Evolutionary conservation across 2,888 invertebrate genomes (phyloP).

Genomic region (Dione juno): DNA sequence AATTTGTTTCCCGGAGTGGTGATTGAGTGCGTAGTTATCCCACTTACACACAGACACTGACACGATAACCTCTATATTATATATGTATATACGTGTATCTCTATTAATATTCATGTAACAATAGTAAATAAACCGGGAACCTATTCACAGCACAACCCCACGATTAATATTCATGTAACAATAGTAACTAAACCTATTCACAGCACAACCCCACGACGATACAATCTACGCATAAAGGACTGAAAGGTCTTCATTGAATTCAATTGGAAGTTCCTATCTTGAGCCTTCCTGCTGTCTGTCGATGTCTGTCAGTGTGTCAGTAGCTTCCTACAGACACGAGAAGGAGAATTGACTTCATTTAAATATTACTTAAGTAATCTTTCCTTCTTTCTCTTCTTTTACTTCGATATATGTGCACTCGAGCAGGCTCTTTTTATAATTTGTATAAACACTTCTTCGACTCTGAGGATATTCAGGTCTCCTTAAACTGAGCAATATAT

Average conservation of each 20-base stretch:
- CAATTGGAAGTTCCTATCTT: slow-evolving; percentile 21
- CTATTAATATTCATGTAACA: not conserved
- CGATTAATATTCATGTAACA: not conserved
- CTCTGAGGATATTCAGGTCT: too few species aligned
- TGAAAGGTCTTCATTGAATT: slow-evolving; percentile 20
- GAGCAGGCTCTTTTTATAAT: too few species aligned
- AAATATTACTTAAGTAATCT: not conserved
- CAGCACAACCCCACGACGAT: not conserved
- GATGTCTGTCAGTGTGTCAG: slow-evolving; percentile 7
- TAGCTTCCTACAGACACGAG: slow-evolving; percentile 15
- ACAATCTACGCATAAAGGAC: slow-evolving; percentile 10
- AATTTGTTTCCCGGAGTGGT: too few species aligned
- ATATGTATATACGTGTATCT: not conserved
- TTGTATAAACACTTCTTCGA: too few species aligned
- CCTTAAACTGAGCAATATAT: too few species aligned
- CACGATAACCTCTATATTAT: not conserved
- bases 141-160: too few species aligned
- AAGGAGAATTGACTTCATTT: slow-evolving; percentile 9
- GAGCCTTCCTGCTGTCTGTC: slow-evolving; percentile 17
- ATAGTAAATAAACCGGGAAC: slow-evolving; percentile 1
- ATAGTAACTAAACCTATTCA: slow-evolving; percentile 5
- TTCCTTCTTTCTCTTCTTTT: too few species aligned
- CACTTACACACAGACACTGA: too few species aligned
- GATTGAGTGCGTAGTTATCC: too few species aligned
- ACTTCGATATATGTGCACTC: too few species aligned